phyloP scores from a whole-genome alignment of 2,113 vertebrate genomes.

The Benitochromis conjunctus region DNA sequence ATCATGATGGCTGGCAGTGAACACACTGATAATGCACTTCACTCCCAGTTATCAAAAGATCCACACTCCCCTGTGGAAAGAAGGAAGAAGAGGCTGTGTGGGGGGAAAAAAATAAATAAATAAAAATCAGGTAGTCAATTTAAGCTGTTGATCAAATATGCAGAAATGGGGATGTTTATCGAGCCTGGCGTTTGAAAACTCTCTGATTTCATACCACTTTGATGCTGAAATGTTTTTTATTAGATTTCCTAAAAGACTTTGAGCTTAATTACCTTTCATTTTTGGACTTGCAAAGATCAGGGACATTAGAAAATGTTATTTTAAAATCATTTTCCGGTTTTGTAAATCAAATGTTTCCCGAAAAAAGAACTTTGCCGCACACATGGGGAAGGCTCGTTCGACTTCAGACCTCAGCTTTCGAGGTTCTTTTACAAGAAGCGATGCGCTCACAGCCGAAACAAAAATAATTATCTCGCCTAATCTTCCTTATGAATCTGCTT shows the following conservation, averaged over 20 bases:
- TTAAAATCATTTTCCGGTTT: not conserved
- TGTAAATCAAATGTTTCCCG: not conserved
- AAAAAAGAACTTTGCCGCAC: not conserved
- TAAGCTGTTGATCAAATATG: constrained; percentile 30
- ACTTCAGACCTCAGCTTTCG: not conserved
- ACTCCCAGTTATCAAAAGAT: constrained; percentile 66
- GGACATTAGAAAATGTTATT: not conserved
- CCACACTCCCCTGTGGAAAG: constrained; percentile 55
- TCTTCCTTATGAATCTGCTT: constrained; percentile 42
- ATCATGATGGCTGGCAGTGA: constrained; percentile 69
- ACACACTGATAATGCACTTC: constrained; percentile 72
- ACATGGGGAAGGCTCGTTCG: not conserved
- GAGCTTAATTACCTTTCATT: not conserved
- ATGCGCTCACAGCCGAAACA: constrained; percentile 7
- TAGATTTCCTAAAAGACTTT: not conserved
- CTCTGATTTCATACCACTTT: not conserved
- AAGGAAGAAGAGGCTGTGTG: constrained; percentile 24
- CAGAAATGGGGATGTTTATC: not conserved
- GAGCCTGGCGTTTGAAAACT: not conserved
- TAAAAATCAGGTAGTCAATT: constrained; percentile 4
- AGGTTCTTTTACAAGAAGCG: not conserved
- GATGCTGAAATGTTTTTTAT: not conserved
- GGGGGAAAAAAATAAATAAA: not conserved
- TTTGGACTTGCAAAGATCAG: not conserved
- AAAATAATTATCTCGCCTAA: constrained; percentile 30